Conservation (phyloP, 2,113 vertebrate species). For the Alethe castanea region DNA sequence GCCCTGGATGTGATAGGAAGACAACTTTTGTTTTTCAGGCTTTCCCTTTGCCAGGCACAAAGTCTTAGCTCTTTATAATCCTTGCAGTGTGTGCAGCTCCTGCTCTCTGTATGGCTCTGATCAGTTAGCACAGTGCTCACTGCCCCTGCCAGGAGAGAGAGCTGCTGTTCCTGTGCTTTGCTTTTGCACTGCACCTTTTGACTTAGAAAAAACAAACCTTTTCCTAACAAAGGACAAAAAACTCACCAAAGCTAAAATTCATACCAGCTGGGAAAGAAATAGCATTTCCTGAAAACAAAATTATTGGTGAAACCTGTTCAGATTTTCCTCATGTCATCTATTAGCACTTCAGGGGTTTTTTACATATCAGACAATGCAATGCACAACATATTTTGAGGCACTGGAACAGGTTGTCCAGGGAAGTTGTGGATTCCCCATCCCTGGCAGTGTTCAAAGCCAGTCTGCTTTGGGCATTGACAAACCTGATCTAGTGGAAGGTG, state of each 20-base stretch:
- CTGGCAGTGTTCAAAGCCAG: not conserved
- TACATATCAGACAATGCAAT: not conserved
- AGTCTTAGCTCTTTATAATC: not conserved
- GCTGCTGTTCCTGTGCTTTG: not conserved
- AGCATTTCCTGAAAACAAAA: not conserved
- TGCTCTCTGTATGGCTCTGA: fast-evolving
- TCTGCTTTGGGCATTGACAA: not conserved
- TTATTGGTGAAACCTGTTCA: not conserved
- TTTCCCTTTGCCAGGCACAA: not conserved
- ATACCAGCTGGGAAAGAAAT: not conserved
- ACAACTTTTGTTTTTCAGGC: not conserved
- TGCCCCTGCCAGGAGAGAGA: not conserved
- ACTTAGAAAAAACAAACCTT: not conserved
- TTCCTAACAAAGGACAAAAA: not conserved
- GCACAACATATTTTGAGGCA: not conserved
- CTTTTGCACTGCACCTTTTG: not conserved
- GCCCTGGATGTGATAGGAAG: fast-evolving
- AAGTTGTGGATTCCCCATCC: not conserved
- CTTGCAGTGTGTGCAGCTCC: not conserved
- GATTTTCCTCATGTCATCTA: not conserved
- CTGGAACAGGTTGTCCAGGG: not conserved
- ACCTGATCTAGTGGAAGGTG: not conserved
- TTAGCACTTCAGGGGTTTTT: not conserved
- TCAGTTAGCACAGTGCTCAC: not conserved
- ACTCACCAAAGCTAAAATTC: not conserved